Evolutionary conservation across 2,888 invertebrate species (phyloP).

Genomic region (Neoscelio sp.): DNA sequence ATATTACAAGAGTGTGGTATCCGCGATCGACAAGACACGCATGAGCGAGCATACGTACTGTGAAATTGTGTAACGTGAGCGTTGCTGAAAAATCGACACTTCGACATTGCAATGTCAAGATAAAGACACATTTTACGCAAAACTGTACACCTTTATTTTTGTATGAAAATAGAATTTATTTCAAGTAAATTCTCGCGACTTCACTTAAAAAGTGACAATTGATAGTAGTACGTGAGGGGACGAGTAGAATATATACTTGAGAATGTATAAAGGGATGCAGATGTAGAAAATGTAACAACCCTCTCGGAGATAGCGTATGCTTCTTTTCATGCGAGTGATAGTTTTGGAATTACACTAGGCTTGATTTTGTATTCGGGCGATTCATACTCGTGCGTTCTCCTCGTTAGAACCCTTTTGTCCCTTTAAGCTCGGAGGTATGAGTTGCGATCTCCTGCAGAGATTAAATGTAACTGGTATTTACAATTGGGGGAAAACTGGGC

Average conservation of each 20-base stretch:
- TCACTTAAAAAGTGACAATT: conserved; percentile 43
- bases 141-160: conserved; percentile 4
- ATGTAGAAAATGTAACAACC: conserved; percentile 47
- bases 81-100: conserved; percentile 46
- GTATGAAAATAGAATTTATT: conserved; percentile 39
- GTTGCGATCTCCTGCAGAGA: conserved; percentile 54
- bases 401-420: conserved; percentile 62
- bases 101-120: conserved; percentile 52
- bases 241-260: conserved; percentile 45
- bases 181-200: conserved; percentile 29
- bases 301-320: conserved; percentile 44
- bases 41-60: conserved; percentile 49
- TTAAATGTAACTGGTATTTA: conserved; percentile 62
- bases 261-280: conserved; percentile 55
- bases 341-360: conserved; percentile 64
- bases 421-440: conserved; percentile 48
- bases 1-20: conserved; percentile 46
- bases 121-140: conserved; percentile 47
- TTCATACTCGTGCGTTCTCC: conserved; percentile 41
- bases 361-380: conserved; percentile 52
- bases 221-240: conserved; percentile 20
- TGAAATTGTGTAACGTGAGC: conserved; percentile 49
- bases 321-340: conserved; percentile 66
- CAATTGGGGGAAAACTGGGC: conserved; percentile 51
- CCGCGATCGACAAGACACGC: conserved; percentile 48